Conservation (phyloP, 2,113 vertebrate species). For the Physeter macrocephalus region DNA sequence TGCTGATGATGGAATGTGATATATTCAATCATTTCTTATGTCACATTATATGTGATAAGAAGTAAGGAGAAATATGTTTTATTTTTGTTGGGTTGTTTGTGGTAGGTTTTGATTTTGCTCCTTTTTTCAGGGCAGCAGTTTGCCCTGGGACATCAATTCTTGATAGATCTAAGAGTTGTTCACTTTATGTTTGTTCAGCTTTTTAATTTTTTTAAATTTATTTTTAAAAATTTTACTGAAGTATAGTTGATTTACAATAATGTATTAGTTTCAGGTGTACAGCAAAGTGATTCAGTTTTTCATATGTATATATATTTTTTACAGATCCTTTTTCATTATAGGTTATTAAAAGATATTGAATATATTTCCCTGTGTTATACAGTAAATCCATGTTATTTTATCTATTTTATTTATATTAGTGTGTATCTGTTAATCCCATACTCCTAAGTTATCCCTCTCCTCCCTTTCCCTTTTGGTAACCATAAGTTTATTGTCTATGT, state of each 20-base stretch:
- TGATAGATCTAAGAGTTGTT: neutral
- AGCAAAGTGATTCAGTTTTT: neutral
- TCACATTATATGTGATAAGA: neutral
- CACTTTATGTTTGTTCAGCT: neutral
- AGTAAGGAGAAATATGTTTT: neutral
- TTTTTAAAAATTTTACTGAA: neutral
- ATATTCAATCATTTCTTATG: neutral
- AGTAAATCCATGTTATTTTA: neutral
- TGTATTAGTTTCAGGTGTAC: neutral
- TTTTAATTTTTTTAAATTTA: neutral
- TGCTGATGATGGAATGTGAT: neutral
- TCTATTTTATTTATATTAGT: neutral
- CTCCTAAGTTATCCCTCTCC: neutral
- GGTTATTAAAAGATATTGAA: neutral
- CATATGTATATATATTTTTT: neutral
- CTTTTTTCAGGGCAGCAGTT: neutral
- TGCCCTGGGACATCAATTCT: neutral
- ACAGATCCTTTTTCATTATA: neutral
- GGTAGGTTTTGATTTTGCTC: neutral
- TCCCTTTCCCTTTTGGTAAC: neutral
- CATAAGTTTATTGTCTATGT: neutral
- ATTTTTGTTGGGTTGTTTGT: neutral
- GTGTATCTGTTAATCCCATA: neutral
- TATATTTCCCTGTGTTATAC: neutral
- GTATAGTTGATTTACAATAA: neutral